Evolutionary conservation across 2,888 invertebrate genomes (phyloP), one percentile per base, ranked within the genome.

Genomic region (Trissoscelio sp.): DNA sequence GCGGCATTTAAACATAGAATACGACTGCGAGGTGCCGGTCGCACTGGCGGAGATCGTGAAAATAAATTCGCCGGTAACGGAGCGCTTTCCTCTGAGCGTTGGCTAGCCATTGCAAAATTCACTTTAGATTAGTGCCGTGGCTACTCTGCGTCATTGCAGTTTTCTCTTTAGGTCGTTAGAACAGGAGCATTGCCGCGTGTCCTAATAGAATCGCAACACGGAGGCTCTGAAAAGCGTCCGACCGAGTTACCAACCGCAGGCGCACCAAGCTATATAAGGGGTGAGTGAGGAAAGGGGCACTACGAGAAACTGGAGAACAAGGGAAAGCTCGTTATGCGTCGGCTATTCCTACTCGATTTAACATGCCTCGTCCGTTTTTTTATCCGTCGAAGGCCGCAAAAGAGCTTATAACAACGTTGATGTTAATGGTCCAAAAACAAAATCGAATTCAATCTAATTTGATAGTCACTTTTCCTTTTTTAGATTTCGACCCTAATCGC

Each of bases 131-230:
- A 86, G 87, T 87, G 83, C 81, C 48, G 69, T 72, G 80, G 79
- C 79, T 75, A 82, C 83, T 81, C 83, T 82, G 78, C 83, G 83
- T 79, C 82, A 85, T 83, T 84, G 83, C 84, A 86, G 83, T 88
- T 88, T 88, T 85, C 85, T 86, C 85, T 85, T 84, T 85, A 82
- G 84, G 84, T 86, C 88, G 87, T 88, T 89, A 87, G 84, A 85
- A 83, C 84, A 83, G 83, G 84, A 84, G 83, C 85, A 86, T 85
- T 83, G 83, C 85, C 74, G 85, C 86, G 84, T 85, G 85, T 84
- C 84, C 84, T 86, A 86, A 87, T 86, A 85, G 87, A 87, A 86
- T 86, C 84, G 79, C 64, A 81, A 78, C 77, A 73, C 77, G 46
- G 83, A 66, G 60, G 82, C 80, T 70, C 82, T 75, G 82, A 82